Evolutionary conservation across 2,797 vertebrate genomes (phyloP), one percentile per base, ranked within the genome.

Genomic region (Acridotheres tristis): DNA sequence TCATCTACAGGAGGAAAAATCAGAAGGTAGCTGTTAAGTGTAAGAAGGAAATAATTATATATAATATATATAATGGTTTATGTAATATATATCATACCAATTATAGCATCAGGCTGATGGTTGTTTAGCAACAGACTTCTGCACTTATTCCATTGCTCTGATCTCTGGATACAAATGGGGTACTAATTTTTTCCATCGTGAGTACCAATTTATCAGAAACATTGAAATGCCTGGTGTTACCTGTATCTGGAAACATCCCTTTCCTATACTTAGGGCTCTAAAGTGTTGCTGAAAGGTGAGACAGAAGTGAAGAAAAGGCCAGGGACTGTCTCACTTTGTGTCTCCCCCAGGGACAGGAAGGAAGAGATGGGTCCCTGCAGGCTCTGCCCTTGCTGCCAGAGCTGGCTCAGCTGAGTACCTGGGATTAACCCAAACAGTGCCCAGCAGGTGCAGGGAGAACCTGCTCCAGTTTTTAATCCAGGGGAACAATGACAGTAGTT

Each of bases 321-420:
- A 26, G 65, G 25, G 21, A 16, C 20, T 51, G n/a, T 40, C 43
- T 79, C 3, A 1, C 21, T 65, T 75, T 27, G 14, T 1, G 2
- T 54, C 45, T 51, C 23, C 0, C 0, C 0, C 5, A 5, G 32
- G 9, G 27, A 26, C 6, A 58, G 0, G 7, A 61, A 40, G 38
- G 71, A 69, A 3, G 10, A 54, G 26, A 30, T 9, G 22, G 11
- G 63, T 30, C n/a, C 16, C 66, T 29, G 18, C 40, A 65, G 59
- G 23, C 21, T 78, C 38, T 42, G 21, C 23, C 30, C 51, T 42
- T 63, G 32, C 25, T 69, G 57, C 59, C 42, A 54, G 16, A 66
- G 43, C 27, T 66, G 67, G 22, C 26, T 62, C 2, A 1, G n/a
- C 63, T 50, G 36, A 77, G 19, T 26, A 42, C 0, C 1, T 34